These are phyloP conservation scores for Python bivittatus DNA, from an alignment of 2,113 vertebrate genomes.

Conservation along the genomic window DNA sequence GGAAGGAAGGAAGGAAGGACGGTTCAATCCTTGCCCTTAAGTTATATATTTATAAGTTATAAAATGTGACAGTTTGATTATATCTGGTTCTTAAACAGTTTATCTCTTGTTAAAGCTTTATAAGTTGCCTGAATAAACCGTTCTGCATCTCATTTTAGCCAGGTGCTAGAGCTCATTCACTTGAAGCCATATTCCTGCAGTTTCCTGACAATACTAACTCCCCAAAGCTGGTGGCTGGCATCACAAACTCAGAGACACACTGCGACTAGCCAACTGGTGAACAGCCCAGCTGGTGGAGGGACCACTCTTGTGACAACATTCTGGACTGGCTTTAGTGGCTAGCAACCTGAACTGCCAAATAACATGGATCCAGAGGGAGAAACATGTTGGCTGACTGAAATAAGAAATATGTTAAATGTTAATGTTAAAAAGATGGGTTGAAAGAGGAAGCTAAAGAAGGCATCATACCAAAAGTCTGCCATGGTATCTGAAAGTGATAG, in stretches of 20 bases:
- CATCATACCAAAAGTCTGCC: neutral
- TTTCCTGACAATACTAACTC: constrained; percentile 19
- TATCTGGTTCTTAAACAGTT: constrained; percentile 52
- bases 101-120: constrained; percentile 45
- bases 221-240: neutral
- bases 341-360: neutral
- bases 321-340: neutral
- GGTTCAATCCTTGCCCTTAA: constrained; percentile 16
- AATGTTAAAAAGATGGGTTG: neutral
- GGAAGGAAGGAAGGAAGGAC: too few species aligned
- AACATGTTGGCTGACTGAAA: neutral
- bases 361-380: neutral
- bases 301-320: neutral
- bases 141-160: constrained; percentile 39
- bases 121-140: constrained; percentile 40
- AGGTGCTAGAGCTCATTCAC: neutral
- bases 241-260: neutral
- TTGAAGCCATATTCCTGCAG: neutral
- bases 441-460: neutral
- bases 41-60: constrained; percentile 56
- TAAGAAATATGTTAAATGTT: neutral
- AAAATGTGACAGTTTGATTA: constrained; percentile 34
- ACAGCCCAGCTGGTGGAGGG: neutral
- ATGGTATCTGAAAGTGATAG: neutral
- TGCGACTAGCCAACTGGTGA: neutral